A percentile compares a stretch with the other conserved stretches of the same genome.
Evolutionary conservation across 2,797 vertebrate species (phyloP).

Genomic region (Rhinoraja longicauda): DNA sequence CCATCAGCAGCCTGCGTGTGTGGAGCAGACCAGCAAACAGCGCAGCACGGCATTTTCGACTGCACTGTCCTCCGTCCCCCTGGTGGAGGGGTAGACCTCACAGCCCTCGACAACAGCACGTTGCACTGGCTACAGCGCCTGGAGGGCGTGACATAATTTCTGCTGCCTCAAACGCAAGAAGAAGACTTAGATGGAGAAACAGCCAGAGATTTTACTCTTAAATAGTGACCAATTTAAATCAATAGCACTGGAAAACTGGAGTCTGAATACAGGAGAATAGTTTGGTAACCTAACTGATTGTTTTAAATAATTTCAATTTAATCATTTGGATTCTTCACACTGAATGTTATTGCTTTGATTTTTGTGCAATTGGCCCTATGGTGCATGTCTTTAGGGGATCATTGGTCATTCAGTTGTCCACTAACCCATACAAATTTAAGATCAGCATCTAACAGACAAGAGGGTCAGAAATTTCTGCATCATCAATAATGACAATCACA

Average conservation of each 20-base stretch:
- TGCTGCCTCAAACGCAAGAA: too few species aligned
- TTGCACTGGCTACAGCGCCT: too few species aligned
- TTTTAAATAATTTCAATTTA: not conserved
- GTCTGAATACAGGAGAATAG: not conserved
- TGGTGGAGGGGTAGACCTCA: too few species aligned
- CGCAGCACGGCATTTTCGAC: too few species aligned
- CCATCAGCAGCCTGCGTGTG: too few species aligned
- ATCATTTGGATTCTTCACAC: not conserved
- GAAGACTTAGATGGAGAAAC: too few species aligned
- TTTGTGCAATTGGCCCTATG: not conserved
- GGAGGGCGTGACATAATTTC: too few species aligned
- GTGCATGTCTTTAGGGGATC: not conserved
- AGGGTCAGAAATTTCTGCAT: too few species aligned
- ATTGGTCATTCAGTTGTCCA: not conserved
- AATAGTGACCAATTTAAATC: not conserved
- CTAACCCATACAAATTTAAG: not conserved
- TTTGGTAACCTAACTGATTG: not conserved
- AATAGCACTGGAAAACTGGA: not conserved
- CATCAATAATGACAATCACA: too few species aligned
- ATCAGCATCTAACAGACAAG: not conserved
- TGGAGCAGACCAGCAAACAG: too few species aligned
- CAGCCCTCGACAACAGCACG: too few species aligned
- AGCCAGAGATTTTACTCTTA: not conserved
- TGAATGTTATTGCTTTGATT: not conserved
- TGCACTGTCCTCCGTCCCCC: too few species aligned